Evolutionary conservation across 1,140 invertebrate genomes (phyloP).

Genomic region (Heterodera schachtii): DNA sequence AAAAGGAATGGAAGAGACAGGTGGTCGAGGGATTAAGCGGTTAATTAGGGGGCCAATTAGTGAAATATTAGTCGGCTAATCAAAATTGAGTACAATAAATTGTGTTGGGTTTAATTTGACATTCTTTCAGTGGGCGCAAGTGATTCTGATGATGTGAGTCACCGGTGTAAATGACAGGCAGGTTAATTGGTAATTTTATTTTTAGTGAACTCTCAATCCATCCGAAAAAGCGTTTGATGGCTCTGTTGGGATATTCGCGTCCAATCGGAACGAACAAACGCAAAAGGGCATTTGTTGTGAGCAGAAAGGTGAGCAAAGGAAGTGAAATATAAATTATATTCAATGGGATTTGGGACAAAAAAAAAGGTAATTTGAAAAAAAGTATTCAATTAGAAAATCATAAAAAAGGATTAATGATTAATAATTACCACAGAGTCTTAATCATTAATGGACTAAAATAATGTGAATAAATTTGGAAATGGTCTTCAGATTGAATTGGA

Average conservation of each 20-base stretch:
- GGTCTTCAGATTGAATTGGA: constrained; percentile 44
- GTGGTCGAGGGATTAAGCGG: constrained; percentile 66
- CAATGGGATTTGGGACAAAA: constrained; percentile 3
- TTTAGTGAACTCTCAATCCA: constrained; percentile 81
- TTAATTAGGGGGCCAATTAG: background rate
- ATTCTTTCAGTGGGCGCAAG: constrained; percentile 83
- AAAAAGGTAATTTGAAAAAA: constrained; percentile 15
- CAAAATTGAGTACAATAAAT: background rate
- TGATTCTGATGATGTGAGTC: constrained; percentile 81
- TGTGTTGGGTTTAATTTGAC: background rate
- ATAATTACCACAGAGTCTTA: too few relatives aligned
- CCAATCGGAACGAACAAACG: constrained; percentile 83
- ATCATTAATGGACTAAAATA: too few relatives aligned
- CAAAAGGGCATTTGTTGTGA: constrained; percentile 80
- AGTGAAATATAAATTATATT: background rate
- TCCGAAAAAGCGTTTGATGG: constrained; percentile 79
- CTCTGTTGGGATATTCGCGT: constrained; percentile 88
- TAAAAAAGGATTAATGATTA: too few relatives aligned
- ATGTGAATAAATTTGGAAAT: too few relatives aligned
- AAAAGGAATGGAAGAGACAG: constrained; percentile 97
- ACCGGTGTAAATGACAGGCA: background rate
- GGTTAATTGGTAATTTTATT: background rate
- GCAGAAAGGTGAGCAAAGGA: constrained; percentile 72
- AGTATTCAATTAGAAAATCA: background rate
- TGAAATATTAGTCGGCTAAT: too few relatives aligned